Evolutionary conservation across 1,140 invertebrate genomes (phyloP).

Genomic region (Agraylea sexmaculata): DNA sequence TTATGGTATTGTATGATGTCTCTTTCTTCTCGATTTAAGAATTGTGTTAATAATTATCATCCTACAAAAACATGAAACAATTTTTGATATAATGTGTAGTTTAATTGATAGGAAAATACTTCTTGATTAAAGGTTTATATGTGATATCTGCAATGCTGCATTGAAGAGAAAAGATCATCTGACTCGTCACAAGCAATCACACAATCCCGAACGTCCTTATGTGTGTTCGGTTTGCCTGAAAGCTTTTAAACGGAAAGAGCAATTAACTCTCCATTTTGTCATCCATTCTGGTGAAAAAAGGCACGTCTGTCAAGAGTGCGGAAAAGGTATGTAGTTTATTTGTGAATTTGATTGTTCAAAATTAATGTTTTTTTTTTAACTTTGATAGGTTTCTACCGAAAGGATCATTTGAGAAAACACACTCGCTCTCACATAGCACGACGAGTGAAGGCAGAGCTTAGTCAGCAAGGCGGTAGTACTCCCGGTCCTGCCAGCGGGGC

Average conservation of each 20-base stretch:
- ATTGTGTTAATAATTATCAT: too few relatives aligned
- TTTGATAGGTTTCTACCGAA: constrained; percentile 51
- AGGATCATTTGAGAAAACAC: constrained; percentile 69
- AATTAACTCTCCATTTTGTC: constrained; percentile 70
- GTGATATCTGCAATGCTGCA: constrained; percentile 74
- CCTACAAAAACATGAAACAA: too few relatives aligned
- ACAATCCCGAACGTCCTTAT: constrained; percentile 68
- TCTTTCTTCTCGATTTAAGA: too few relatives aligned
- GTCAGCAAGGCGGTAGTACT: constrained; percentile 42
- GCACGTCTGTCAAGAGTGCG: constrained; percentile 74
- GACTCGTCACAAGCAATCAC: constrained; percentile 68
- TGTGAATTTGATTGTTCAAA: neutral
- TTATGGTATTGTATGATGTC: too few relatives aligned
- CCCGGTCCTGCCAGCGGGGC: constrained; percentile 17
- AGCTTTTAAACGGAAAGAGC: constrained; percentile 76
- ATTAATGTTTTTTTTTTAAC: constrained; percentile 6
- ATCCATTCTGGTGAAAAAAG: constrained; percentile 78
- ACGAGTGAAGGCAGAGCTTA: constrained; percentile 70
- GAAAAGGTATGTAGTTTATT: constrained; percentile 51
- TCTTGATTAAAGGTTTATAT: constrained; percentile 50
- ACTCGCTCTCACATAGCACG: constrained; percentile 70
- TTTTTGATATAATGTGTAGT: constrained; percentile 6
- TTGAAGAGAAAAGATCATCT: constrained; percentile 72
- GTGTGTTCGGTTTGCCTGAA: constrained; percentile 74
- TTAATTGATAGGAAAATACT: constrained; percentile 19